Evolutionary conservation across 2,797 vertebrate genomes (phyloP).

Genomic region (Cryptoprocta ferox): DNA sequence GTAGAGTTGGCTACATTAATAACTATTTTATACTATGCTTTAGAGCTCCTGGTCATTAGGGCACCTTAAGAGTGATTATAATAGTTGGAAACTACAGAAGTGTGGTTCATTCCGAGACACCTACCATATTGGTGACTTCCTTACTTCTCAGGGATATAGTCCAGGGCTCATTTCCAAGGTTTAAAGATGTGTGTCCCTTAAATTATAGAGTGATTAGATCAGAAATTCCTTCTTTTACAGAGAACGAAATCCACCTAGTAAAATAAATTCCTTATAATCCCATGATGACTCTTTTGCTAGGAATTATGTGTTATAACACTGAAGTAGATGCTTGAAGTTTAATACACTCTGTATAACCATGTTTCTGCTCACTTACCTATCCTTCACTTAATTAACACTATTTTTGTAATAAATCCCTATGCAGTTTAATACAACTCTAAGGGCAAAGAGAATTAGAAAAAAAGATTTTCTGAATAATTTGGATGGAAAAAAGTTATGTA

Average conservation of each 20-base stretch:
- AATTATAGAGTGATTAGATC: background rate
- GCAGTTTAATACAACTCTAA: background rate
- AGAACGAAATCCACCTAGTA: background rate
- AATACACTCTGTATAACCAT: background rate
- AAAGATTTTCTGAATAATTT: background rate
- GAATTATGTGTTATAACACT: background rate
- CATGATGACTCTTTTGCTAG: background rate
- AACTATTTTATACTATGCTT: background rate
- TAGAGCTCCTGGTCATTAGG: background rate
- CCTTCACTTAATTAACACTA: background rate
- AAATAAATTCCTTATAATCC: background rate
- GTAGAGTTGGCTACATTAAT: background rate
- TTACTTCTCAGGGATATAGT: background rate
- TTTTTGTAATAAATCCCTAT: background rate
- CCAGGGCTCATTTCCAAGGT: background rate
- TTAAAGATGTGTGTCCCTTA: background rate
- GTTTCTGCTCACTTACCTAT: background rate
- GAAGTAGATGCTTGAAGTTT: background rate
- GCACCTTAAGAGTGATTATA: background rate
- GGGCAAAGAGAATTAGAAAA: background rate
- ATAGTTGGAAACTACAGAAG: background rate
- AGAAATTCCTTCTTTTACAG: background rate
- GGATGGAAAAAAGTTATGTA: background rate
- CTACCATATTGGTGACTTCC: background rate
- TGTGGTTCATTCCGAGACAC: background rate